Conservation (phyloP, 2,888 invertebrate species). For the Eurytoma californica region DNA sequence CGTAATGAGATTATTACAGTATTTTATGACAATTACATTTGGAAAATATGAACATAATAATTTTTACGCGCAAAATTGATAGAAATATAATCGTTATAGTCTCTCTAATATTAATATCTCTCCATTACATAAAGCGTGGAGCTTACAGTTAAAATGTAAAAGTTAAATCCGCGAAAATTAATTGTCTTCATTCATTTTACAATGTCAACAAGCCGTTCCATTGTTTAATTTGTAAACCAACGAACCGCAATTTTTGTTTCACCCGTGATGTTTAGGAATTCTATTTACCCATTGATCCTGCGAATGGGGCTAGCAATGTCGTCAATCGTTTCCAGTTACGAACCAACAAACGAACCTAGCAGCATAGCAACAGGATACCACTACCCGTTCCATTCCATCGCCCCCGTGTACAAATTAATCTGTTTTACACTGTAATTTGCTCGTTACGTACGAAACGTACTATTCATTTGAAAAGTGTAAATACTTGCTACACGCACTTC, state of each 20-base stretch:
- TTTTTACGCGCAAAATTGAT: background rate
- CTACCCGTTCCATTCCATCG: background rate
- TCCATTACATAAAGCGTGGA: too few relatives aligned
- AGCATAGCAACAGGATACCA: background rate
- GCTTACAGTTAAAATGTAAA: too few relatives aligned
- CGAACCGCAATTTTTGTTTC: conserved; percentile 12
- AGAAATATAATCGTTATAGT: background rate
- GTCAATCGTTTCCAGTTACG: conserved; percentile 11
- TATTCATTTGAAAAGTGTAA: too few relatives aligned
- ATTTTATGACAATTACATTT: too few relatives aligned
- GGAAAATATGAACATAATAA: too few relatives aligned
- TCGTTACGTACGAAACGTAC: too few relatives aligned
- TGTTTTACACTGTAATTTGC: conserved; percentile 1
- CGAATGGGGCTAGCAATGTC: background rate
- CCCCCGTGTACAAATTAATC: background rate
- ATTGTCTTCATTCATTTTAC: background rate
- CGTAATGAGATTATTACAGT: too few relatives aligned
- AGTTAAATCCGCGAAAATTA: background rate
- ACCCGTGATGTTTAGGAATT: background rate
- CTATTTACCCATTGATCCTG: conserved; percentile 17
- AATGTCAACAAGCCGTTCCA: background rate
- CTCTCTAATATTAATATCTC: too few relatives aligned
- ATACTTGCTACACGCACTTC: too few relatives aligned
- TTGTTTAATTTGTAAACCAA: background rate
- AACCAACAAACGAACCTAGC: background rate